phyloP scores from a whole-genome alignment of 2,113 vertebrate genomes.

The Baryphthengus martii region DNA sequence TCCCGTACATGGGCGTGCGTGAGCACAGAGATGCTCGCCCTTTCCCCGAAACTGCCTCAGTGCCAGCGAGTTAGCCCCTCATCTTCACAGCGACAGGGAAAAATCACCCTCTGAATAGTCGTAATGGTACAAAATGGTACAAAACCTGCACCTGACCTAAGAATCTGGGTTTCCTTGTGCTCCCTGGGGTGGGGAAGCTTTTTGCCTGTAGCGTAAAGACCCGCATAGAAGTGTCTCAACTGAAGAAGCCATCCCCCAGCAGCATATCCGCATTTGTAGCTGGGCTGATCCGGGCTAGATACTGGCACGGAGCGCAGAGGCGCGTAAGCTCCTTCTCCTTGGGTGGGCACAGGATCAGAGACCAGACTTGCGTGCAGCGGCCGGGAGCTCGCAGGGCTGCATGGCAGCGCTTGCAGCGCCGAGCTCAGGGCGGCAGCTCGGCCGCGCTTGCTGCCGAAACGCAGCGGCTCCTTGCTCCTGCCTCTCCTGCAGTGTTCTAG shows the following conservation, averaged over 20 bases:
- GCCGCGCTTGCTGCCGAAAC: neutral
- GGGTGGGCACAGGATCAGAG: accelerated
- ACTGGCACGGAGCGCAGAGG: neutral
- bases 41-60: neutral
- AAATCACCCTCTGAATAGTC: neutral
- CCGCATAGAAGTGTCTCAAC: neutral
- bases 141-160: neutral
- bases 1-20: neutral
- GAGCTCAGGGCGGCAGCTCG: neutral
- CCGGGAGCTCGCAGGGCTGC: neutral
- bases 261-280: neutral
- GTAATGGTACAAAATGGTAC: neutral
- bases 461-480: neutral
- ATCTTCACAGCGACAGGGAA: neutral
- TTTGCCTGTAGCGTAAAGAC: neutral
- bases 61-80: neutral
- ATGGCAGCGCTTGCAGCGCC: neutral
- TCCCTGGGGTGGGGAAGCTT: neutral
- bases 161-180: neutral
- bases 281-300: neutral
- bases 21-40: neutral
- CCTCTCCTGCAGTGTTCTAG: neutral
- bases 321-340: neutral
- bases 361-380: neutral
- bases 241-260: neutral